These are phyloP conservation scores for Dermochelys coriacea DNA, from an alignment of 2,797 vertebrate species.

Conservation along the genomic window DNA sequence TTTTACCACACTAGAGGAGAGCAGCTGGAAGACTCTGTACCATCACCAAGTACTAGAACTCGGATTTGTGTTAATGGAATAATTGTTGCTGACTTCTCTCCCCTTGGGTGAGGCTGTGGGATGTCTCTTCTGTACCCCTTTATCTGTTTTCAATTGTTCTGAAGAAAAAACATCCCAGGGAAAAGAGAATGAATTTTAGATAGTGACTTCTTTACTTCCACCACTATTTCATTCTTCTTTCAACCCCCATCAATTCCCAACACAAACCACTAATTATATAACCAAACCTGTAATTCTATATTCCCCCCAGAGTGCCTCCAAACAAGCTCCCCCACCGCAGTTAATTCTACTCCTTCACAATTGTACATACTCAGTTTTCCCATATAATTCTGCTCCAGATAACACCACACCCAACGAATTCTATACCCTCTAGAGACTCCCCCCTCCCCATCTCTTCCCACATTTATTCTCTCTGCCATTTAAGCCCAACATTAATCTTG, in stretches of 20 bases:
- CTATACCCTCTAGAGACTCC: not conserved
- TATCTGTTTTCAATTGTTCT: not conserved
- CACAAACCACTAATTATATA: not conserved
- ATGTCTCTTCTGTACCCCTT: not conserved
- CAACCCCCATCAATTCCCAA: not conserved
- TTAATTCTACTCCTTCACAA: not conserved
- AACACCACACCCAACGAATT: not conserved
- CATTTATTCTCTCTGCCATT: not conserved
- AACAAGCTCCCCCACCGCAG: not conserved
- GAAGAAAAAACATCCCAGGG: not conserved
- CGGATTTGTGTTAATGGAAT: not conserved
- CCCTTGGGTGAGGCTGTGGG: not conserved
- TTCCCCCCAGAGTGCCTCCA: not conserved
- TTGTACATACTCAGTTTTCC: not conserved
- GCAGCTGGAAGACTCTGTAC: not conserved
- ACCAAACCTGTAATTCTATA: not conserved
- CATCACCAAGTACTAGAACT: not conserved
- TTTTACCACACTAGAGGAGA: not conserved
- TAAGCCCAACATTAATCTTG: not conserved
- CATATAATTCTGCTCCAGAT: not conserved
- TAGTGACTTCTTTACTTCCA: not conserved
- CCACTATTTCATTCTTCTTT: not conserved
- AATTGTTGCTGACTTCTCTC: not conserved
- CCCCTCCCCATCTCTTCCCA: not conserved
- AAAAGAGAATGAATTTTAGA: not conserved